A percentile compares a stretch with the other conserved stretches of the same genome.
These are phyloP conservation scores for Autographa pulchrina DNA, from an alignment of 2,888 invertebrate species.

Conservation along the genomic window DNA sequence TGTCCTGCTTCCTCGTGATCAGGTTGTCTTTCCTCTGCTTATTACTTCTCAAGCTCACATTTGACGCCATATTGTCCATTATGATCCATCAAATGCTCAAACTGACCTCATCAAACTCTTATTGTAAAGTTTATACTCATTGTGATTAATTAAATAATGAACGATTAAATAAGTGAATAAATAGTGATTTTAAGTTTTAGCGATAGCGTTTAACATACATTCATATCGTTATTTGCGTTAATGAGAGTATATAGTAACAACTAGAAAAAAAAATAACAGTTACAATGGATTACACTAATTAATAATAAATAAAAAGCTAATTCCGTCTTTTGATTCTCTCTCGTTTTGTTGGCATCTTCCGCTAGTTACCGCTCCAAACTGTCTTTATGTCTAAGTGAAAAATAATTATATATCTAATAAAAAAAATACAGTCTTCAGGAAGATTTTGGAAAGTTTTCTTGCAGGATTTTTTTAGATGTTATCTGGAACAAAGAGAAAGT, in stretches of 20 bases:
- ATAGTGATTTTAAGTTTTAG: conserved; percentile 66
- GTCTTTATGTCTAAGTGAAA: conserved; percentile 72
- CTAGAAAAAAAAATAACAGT: conserved; percentile 62
- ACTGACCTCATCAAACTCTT: conserved; percentile 49
- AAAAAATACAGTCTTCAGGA: conserved; percentile 85
- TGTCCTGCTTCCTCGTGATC: conserved; percentile 87
- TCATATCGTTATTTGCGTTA: conserved; percentile 54
- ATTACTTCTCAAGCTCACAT: conserved; percentile 79
- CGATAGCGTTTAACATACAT: conserved; percentile 65
- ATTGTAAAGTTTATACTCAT: conserved; percentile 57
- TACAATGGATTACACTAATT: conserved; percentile 75
- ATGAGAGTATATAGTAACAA: conserved; percentile 58
- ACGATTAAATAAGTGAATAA: conserved; percentile 65
- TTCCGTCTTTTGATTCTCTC: conserved; percentile 89
- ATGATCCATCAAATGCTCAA: conserved; percentile 72
- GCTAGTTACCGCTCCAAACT: conserved; percentile 65
- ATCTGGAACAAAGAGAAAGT: conserved; percentile 82
- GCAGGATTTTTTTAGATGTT: conserved; percentile 80
- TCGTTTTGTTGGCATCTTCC: conserved; percentile 83
- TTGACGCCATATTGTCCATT: conserved; percentile 88
- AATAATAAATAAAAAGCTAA: conserved; percentile 85
- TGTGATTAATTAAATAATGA: conserved; percentile 58
- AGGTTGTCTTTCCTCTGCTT: conserved; percentile 87
- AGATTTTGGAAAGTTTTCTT: conserved; percentile 86
- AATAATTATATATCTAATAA: conserved; percentile 74